phyloP scores from a whole-genome alignment of 37 sponge, comb jelly and placozoan species.

The Trichoplax adhaerens region DNA sequence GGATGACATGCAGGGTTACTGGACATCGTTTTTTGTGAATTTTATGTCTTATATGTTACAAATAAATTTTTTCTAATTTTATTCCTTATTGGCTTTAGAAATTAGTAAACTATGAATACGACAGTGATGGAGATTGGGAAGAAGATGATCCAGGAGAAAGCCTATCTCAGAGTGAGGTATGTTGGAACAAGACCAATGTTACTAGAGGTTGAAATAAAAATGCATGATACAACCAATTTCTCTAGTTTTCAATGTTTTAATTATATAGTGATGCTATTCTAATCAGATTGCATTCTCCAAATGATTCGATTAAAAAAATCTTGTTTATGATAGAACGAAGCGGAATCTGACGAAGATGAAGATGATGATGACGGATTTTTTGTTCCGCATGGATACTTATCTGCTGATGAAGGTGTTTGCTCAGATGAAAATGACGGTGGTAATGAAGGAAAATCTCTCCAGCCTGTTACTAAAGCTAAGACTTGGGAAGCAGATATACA shows the following conservation, averaged over 20 bases:
- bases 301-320: too few species aligned
- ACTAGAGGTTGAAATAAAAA: too few species aligned
- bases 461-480: conserved; percentile 32
- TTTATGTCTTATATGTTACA: too few species aligned
- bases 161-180: conserved; percentile 52
- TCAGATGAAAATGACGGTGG: conserved; percentile 23
- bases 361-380: conserved; percentile 90
- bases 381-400: conserved; percentile 98
- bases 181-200: neutral
- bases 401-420: conserved; percentile 77
- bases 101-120: conserved; percentile 31
- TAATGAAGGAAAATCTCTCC: conserved; percentile 16
- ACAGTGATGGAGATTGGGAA: conserved; percentile 99
- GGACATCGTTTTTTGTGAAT: too few species aligned
- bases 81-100: conserved; percentile 1
- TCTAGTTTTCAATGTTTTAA: too few species aligned
- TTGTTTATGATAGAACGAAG: neutral
- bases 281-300: too few species aligned
- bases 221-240: too few species aligned
- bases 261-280: too few species aligned
- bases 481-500: conserved; percentile 65
- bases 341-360: conserved; percentile 21
- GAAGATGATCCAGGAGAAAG: conserved; percentile 88
- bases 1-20: too few species aligned
- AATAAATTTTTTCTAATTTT: neutral